Conservation (phyloP, 2,113 vertebrate species). For the Pteruthius melanotis region DNA sequence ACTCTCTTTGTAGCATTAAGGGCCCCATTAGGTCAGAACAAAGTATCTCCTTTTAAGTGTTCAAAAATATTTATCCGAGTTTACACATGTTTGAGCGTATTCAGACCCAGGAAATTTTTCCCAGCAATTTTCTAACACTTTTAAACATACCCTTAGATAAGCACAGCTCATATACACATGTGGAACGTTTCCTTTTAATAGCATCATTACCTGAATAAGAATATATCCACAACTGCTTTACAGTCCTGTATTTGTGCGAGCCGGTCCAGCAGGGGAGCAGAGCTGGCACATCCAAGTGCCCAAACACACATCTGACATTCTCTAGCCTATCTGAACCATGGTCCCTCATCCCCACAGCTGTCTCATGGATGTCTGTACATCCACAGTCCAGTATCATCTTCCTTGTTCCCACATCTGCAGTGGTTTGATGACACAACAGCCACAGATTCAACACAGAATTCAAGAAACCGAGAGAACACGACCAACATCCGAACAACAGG, state of each 20-base stretch:
- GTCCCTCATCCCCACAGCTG: neutral
- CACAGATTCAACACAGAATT: neutral
- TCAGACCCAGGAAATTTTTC: neutral
- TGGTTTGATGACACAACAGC: fast-evolving
- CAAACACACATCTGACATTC: neutral
- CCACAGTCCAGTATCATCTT: neutral
- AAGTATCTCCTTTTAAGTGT: neutral
- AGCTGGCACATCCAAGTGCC: neutral
- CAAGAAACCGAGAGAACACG: fast-evolving
- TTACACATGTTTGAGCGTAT: neutral
- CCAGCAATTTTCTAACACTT: neutral
- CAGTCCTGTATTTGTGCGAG: neutral
- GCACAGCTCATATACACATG: fast-evolving
- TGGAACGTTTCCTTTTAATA: neutral
- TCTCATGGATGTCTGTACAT: neutral
- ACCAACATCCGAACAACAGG: neutral
- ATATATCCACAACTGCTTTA: neutral
- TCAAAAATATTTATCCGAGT: neutral
- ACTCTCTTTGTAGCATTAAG: neutral
- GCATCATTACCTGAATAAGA: neutral
- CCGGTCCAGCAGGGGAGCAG: fast-evolving
- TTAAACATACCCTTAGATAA: neutral
- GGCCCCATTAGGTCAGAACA: neutral
- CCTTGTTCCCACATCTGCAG: neutral
- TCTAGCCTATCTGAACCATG: fast-evolving